Percentiles rank a stretch among this genome's conserved stretches.
These are phyloP conservation scores for Chlorops oryzae DNA, from an alignment of 1,140 invertebrate genomes.

Conservation along the genomic window DNA sequence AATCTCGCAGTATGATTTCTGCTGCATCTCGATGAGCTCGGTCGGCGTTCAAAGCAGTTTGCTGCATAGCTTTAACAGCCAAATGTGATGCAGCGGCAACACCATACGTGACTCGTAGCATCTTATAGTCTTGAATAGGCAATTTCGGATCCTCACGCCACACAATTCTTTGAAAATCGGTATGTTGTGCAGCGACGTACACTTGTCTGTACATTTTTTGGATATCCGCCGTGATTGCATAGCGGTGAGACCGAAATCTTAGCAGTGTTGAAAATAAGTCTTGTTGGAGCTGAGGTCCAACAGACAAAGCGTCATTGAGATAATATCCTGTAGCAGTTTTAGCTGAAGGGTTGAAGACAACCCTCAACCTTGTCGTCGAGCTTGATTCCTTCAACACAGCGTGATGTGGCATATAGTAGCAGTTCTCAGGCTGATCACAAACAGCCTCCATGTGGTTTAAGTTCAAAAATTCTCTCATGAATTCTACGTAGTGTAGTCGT, in stretches of 20 bases:
- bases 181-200: constrained; percentile 12
- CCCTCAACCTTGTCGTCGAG: constrained; percentile 24
- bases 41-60: constrained; percentile 27
- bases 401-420: constrained; percentile 14
- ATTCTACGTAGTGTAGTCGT: background rate
- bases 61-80: constrained; percentile 34
- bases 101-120: constrained; percentile 34
- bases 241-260: constrained; percentile 17
- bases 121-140: constrained; percentile 10
- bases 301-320: constrained; percentile 36
- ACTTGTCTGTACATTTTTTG: constrained; percentile 23
- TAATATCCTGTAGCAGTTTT: constrained; percentile 20
- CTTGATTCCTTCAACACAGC: constrained; percentile 4
- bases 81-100: constrained; percentile 33
- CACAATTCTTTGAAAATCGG: constrained; percentile 36
- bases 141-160: constrained; percentile 29
- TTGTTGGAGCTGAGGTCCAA: constrained; percentile 34
- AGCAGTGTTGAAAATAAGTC: constrained; percentile 34
- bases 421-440: background rate
- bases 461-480: constrained; percentile 9
- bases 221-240: constrained; percentile 20
- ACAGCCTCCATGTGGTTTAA: constrained; percentile 10
- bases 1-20: background rate
- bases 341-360: constrained; percentile 30
- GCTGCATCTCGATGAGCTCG: constrained; percentile 19